phyloP scores from a whole-genome alignment of 2,888 invertebrate genomes.

The Cecidostiba fungosa region DNA sequence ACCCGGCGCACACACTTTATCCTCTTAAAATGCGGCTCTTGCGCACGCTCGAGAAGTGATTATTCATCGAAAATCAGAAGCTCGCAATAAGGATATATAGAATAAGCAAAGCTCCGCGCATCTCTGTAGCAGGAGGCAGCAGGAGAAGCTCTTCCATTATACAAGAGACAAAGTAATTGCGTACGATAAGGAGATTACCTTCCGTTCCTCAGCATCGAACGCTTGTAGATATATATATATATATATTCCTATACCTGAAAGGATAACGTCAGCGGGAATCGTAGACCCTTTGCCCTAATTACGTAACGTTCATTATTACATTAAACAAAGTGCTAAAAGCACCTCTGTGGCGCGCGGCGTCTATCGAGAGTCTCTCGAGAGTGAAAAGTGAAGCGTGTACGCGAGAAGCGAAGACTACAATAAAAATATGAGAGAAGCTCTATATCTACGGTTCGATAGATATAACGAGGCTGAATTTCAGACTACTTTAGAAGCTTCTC shows the following conservation, averaged over 20 bases:
- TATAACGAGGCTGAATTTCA: constrained; percentile 37
- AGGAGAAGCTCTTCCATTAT: constrained; percentile 53
- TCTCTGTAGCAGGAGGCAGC: neutral
- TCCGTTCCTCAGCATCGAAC: constrained; percentile 44
- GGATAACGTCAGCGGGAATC: constrained; percentile 62
- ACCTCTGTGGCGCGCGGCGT: constrained; percentile 11
- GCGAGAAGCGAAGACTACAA: neutral
- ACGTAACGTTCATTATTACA: constrained; percentile 61
- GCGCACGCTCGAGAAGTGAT: constrained; percentile 1
- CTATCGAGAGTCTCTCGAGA: constrained; percentile 1
- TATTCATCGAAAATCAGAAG: constrained; percentile 57
- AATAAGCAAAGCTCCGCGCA: constrained; percentile 44
- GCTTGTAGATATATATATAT: constrained; percentile 13
- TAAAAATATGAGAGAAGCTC: constrained; percentile 12
- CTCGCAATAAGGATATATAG: constrained; percentile 5
- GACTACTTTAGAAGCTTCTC: neutral
- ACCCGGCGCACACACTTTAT: neutral
- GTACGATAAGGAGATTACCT: constrained; percentile 63
- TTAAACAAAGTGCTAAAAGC: constrained; percentile 64
- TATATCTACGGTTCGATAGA: neutral
- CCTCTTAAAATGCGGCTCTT: neutral
- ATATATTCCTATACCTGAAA: constrained; percentile 56
- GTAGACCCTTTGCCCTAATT: constrained; percentile 53
- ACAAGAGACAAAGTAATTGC: constrained; percentile 64
- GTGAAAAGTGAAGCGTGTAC: constrained; percentile 7